Evolutionary conservation across 1,140 invertebrate genomes (phyloP).

Genomic region (Sinonovacula constricta): DNA sequence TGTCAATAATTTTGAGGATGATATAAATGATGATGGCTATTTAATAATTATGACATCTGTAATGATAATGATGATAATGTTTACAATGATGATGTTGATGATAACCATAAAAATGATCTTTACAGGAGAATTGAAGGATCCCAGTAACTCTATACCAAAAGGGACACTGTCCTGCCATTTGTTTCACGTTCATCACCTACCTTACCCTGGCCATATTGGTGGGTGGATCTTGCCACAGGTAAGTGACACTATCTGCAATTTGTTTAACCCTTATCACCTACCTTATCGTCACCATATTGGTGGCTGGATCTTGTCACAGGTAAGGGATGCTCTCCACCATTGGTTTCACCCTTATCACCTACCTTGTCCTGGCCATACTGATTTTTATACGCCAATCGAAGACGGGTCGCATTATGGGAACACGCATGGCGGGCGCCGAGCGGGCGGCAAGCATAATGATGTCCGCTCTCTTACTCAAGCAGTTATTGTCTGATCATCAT

Average conservation of each 20-base stretch:
- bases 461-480: too few species aligned
- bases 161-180: constrained; percentile 95
- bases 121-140: constrained; percentile 94
- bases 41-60: too few species aligned
- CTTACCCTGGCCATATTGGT: constrained; percentile 91
- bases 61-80: too few species aligned
- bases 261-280: constrained; percentile 95
- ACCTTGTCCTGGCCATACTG: constrained; percentile 90
- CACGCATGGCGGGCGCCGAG: too few species aligned
- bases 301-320: constrained; percentile 89
- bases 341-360: constrained; percentile 93
- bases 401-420: too few species aligned
- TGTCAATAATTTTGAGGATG: too few species aligned
- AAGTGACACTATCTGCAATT: constrained; percentile 91
- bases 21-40: too few species aligned
- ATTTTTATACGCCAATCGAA: too few species aligned
- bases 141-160: constrained; percentile 93
- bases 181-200: constrained; percentile 95
- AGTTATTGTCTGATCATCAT: too few species aligned
- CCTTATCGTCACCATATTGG: constrained; percentile 89
- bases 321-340: constrained; percentile 93
- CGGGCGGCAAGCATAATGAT: too few species aligned
- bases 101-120: too few species aligned
- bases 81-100: too few species aligned
- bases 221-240: constrained; percentile 88